Percentiles rank a stretch among this genome's conserved stretches.
Evolutionary conservation across 2,797 vertebrate species (phyloP).

Genomic region (Melanogrammus aeglefinus): DNA sequence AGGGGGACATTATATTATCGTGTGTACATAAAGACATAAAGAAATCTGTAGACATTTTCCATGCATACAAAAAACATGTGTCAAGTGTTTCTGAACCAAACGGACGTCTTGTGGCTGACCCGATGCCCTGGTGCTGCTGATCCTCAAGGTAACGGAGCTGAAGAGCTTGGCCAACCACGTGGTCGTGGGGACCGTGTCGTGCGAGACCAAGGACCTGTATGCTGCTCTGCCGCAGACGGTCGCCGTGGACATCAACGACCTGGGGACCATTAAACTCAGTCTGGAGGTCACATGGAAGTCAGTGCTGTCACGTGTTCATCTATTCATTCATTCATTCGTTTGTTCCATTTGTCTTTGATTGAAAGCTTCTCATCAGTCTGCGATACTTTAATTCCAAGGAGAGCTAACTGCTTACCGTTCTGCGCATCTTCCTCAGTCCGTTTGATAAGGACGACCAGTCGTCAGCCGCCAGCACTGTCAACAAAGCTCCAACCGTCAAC

Average conservation of each 20-base stretch:
- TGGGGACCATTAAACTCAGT: slow-evolving; percentile 96
- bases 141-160: slow-evolving; percentile 86
- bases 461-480: slow-evolving; percentile 82
- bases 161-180: slow-evolving; percentile 95
- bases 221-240: slow-evolving; percentile 88
- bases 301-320: slow-evolving; percentile 51
- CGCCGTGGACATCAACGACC: slow-evolving; percentile 95
- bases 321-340: background rate
- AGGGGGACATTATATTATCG: no score
- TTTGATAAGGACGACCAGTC: slow-evolving; percentile 95
- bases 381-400: background rate
- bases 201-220: slow-evolving; percentile 95
- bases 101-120: background rate
- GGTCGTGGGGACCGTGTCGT: slow-evolving; percentile 91
- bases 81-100: background rate
- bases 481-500: slow-evolving; percentile 85
- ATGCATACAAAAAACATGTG: background rate
- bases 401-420: background rate
- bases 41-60: no score
- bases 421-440: slow-evolving; percentile 70
- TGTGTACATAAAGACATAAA: no score
- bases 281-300: slow-evolving; percentile 97
- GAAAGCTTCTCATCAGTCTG: background rate
- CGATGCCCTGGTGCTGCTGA: slow-evolving; percentile 15
- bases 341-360: background rate